Conservation (phyloP, 1,140 invertebrate genomes). For the Drosophila subpulchrella region DNA sequence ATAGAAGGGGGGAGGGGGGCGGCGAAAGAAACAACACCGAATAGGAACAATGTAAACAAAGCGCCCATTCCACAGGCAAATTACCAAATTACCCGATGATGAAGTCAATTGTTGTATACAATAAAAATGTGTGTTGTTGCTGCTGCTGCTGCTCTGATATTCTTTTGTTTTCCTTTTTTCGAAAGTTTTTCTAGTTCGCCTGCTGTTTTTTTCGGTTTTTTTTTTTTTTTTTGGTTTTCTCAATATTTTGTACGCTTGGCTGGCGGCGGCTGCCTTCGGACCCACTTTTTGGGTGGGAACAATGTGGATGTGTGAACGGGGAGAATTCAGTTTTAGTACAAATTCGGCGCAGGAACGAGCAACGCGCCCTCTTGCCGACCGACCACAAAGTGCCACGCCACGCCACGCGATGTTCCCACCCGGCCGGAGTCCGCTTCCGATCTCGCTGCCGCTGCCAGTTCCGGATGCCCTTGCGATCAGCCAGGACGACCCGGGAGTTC, state of each 20-base stretch:
- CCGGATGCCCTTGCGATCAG: background rate
- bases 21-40: conserved; percentile 36
- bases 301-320: conserved; percentile 53
- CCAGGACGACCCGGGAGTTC: background rate
- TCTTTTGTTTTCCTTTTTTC: conserved; percentile 61
- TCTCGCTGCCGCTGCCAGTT: background rate
- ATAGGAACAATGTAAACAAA: conserved; percentile 82
- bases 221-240: conserved; percentile 29
- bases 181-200: conserved; percentile 61
- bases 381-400: conserved; percentile 21
- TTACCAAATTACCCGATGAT: conserved; percentile 79
- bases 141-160: conserved; percentile 10
- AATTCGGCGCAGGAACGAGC: conserved; percentile 75
- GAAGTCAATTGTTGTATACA: conserved; percentile 83
- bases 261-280: conserved; percentile 24
- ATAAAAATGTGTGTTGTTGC: conserved; percentile 51
- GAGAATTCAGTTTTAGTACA: conserved; percentile 80
- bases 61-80: conserved; percentile 61
- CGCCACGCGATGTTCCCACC: conserved; percentile 31
- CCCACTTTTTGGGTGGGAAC: conserved; percentile 40
- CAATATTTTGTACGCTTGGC: conserved; percentile 50
- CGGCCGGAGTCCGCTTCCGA: conserved; percentile 5
- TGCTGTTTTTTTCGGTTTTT: conserved; percentile 15
- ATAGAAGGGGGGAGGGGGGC: background rate
- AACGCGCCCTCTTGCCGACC: conserved; percentile 36